Evolutionary conservation across 2,888 invertebrate genomes (phyloP).

Genomic region (Tillus elongatus): DNA sequence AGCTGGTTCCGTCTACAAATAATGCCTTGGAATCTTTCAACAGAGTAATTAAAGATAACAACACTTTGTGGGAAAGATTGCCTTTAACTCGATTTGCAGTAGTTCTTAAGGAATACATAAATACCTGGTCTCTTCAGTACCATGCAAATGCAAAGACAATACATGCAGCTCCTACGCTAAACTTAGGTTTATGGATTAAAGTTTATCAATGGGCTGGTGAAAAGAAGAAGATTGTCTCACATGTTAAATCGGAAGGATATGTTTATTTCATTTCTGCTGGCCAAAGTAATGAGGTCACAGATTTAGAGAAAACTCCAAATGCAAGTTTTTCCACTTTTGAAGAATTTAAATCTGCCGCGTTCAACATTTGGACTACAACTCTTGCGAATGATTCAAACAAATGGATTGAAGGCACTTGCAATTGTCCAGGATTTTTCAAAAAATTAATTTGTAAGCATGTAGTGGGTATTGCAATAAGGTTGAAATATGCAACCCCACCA

Average conservation of each 20-base stretch:
- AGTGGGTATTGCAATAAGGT: conserved; percentile 11
- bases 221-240: no score
- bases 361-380: no score
- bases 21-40: neutral
- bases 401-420: conserved; percentile 12
- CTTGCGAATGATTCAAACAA: no score
- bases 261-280: no score
- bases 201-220: no score
- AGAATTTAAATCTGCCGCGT: no score
- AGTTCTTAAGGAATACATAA: conserved; percentile 3
- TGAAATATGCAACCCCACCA: conserved; percentile 12
- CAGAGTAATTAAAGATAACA: neutral
- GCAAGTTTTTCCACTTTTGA: no score
- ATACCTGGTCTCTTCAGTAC: conserved; percentile 1
- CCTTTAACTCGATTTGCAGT: conserved; percentile 5
- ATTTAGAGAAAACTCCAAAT: no score
- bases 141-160: neutral
- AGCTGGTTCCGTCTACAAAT: neutral
- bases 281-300: no score
- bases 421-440: conserved; percentile 12
- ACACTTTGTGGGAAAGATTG: neutral
- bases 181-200: no score
- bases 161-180: no score
- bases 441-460: conserved; percentile 13
- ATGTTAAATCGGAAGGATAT: no score